Evolutionary conservation across 2,888 invertebrate species (phyloP).

Genomic region (Cataglyphis livida): DNA sequence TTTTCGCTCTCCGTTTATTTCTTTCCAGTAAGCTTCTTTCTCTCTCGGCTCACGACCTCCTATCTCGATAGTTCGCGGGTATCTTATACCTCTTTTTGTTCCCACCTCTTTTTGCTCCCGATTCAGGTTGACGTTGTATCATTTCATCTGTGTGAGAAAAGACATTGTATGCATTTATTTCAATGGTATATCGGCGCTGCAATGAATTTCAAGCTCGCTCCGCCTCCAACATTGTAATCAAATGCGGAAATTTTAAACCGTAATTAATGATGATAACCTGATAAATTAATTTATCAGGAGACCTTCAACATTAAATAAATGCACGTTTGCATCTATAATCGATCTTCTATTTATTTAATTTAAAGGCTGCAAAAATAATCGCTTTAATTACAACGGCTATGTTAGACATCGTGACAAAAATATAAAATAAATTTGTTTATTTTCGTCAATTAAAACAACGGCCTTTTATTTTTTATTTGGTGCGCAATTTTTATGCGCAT

Average conservation of each 20-base stretch:
- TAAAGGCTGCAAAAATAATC: not conserved
- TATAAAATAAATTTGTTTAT: not conserved
- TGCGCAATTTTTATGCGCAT: not conserved
- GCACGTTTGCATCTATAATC: not conserved
- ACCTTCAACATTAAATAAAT: not conserved
- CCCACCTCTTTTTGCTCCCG: slow-evolving; percentile 49
- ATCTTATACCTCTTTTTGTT: slow-evolving; percentile 58
- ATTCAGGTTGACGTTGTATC: slow-evolving; percentile 61
- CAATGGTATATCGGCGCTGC: slow-evolving; percentile 4
- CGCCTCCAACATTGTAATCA: not conserved
- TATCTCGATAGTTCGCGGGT: slow-evolving; percentile 68
- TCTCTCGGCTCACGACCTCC: slow-evolving; percentile 55
- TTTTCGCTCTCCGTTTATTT: slow-evolving; percentile 55
- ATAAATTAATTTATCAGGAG: not conserved
- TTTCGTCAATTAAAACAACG: not conserved
- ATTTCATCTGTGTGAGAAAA: slow-evolving; percentile 50
- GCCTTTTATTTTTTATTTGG: not conserved
- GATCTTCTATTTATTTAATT: not conserved
- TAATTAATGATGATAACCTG: no score
- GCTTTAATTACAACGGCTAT: not conserved
- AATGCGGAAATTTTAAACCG: not conserved
- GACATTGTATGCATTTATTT: slow-evolving; percentile 51
- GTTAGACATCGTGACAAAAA: not conserved
- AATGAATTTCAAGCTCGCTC: not conserved
- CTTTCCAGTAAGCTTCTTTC: slow-evolving; percentile 63